These are phyloP conservation scores for Scelioninae gen. 2 DNA, from an alignment of 2,888 invertebrate genomes.

Conservation along the genomic window DNA sequence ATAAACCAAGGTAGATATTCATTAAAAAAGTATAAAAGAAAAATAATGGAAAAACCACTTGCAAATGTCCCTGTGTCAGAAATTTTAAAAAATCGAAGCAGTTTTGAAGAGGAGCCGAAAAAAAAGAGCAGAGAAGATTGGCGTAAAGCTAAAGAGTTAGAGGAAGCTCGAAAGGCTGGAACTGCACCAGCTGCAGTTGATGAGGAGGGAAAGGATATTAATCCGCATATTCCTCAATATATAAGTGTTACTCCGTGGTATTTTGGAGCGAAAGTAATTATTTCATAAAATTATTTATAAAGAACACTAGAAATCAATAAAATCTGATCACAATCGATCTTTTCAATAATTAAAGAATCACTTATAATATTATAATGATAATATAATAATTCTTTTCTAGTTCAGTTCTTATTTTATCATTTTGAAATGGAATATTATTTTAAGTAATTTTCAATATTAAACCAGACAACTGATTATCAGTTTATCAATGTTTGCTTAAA, in stretches of 20 bases:
- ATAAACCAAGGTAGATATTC: no score
- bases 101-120: conserved; percentile 85
- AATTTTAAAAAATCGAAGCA: conserved; percentile 71
- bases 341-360: no score
- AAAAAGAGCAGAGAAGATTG: conserved; percentile 91
- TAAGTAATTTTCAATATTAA: no score
- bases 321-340: no score
- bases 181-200: conserved; percentile 77
- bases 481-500: no score
- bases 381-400: no score
- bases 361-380: no score
- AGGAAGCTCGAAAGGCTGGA: conserved; percentile 91
- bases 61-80: conserved; percentile 70
- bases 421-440: no score
- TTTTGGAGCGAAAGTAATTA: conserved; percentile 83
- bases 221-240: conserved; percentile 99
- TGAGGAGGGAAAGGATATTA: conserved; percentile 93
- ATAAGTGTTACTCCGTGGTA: conserved; percentile 99
- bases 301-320: no score
- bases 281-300: no score
- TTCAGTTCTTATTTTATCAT: conserved; percentile 74
- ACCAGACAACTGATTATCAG: no score
- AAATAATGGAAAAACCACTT: conserved; percentile 29
- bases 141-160: conserved; percentile 97
- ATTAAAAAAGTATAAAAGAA: neutral